Conservation (phyloP, 23 tunicate species). For the Diplosoma virens region DNA sequence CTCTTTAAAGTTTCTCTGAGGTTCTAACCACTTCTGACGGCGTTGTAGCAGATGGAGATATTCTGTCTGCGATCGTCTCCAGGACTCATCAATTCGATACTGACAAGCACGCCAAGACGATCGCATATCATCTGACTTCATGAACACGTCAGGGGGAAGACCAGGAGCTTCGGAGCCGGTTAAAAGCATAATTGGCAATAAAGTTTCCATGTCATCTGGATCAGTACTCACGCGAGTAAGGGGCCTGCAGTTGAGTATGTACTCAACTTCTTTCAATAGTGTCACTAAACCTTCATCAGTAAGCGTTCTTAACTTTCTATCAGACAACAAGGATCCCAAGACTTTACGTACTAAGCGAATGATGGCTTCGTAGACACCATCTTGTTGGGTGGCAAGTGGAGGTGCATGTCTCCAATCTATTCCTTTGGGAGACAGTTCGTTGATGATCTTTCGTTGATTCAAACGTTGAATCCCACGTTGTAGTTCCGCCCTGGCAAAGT, state of each 20-base stretch:
- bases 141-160: constrained; percentile 30
- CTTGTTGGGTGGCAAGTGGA: constrained; percentile 21
- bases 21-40: constrained; percentile 36
- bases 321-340: constrained; percentile 1
- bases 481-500: constrained; percentile 8
- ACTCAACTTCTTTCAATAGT: constrained; percentile 1
- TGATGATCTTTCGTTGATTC: background rate
- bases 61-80: constrained; percentile 14
- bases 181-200: constrained; percentile 22
- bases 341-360: constrained; percentile 2
- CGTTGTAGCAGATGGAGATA: constrained; percentile 15
- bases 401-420: background rate
- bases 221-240: constrained; percentile 11
- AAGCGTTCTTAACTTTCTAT: background rate
- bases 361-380: constrained; percentile 14
- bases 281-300: constrained; percentile 16
- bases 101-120: background rate
- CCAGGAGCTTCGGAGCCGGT: constrained; percentile 14
- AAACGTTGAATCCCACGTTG: constrained; percentile 1
- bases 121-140: constrained; percentile 16
- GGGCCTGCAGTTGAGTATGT: constrained; percentile 27
- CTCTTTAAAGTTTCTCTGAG: background rate
- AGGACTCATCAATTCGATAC: background rate
- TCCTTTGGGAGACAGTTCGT: constrained; percentile 5
- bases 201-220: constrained; percentile 8